These are phyloP conservation scores for Notodonta ziczac DNA, from an alignment of 2,888 invertebrate genomes.

Conservation along the genomic window DNA sequence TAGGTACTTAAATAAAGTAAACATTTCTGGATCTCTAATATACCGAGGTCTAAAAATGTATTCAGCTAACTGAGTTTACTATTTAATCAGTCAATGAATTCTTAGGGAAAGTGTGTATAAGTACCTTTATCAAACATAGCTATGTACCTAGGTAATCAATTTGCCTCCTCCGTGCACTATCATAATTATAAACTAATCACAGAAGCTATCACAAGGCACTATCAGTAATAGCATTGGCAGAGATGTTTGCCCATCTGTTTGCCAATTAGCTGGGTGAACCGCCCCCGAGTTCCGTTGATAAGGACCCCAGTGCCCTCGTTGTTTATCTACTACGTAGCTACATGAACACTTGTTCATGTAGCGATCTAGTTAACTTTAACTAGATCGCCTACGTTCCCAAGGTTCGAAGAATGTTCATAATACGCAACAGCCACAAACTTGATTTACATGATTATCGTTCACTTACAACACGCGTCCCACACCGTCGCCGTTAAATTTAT, in stretches of 20 bases:
- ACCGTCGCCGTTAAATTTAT: conserved; percentile 37
- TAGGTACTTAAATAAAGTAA: too few relatives aligned
- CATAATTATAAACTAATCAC: neutral
- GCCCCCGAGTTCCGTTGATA: conserved; percentile 47
- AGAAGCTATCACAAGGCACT: conserved; percentile 1
- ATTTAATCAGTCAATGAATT: too few relatives aligned
- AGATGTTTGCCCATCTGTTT: conserved; percentile 34
- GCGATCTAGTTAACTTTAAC: conserved; percentile 46
- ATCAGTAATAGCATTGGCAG: conserved; percentile 7
- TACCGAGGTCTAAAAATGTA: too few relatives aligned
- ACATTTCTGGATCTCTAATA: too few relatives aligned
- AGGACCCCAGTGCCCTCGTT: conserved; percentile 42
- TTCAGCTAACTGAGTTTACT: too few relatives aligned
- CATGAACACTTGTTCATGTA: too few relatives aligned
- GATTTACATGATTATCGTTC: conserved; percentile 62
- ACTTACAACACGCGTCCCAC: conserved; percentile 43
- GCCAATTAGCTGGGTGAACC: conserved; percentile 41
- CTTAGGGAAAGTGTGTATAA: too few relatives aligned
- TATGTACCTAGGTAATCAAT: neutral
- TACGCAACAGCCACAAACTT: conserved; percentile 25
- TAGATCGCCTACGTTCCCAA: conserved; percentile 38
- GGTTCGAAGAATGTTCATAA: conserved; percentile 31
- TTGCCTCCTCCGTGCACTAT: neutral
- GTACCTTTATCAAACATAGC: too few relatives aligned
- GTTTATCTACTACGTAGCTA: conserved; percentile 41